phyloP scores from a whole-genome alignment of 2,797 vertebrate genomes.

The Masticophis lateralis region DNA sequence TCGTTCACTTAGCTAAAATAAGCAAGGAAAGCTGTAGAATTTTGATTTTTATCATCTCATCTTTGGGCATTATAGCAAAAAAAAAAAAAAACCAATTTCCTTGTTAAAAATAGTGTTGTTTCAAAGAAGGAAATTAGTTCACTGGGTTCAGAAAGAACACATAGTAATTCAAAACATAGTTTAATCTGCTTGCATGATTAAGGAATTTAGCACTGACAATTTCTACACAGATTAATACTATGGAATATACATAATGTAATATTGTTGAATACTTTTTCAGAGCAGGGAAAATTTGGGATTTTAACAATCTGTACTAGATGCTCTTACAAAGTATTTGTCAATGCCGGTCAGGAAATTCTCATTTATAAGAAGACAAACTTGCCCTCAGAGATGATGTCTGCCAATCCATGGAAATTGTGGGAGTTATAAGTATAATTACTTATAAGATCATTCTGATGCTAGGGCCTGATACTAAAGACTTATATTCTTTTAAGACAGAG shows the following conservation, averaged over 20 bases:
- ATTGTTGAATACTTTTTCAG: neutral
- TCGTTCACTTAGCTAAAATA: neutral
- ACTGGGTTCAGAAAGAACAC: neutral
- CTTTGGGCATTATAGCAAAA: neutral
- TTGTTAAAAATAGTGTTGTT: neutral
- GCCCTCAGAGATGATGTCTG: neutral
- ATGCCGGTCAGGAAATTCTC: neutral
- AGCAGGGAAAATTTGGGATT: neutral
- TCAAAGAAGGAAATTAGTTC: neutral
- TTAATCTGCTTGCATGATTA: neutral
- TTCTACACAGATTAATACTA: neutral
- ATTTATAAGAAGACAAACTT: neutral
- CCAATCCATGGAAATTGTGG: neutral
- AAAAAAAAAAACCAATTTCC: neutral
- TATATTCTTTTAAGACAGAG: neutral
- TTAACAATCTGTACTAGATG: neutral
- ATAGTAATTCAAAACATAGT: neutral
- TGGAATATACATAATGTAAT: neutral
- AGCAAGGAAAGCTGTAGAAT: neutral
- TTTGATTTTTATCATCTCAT: neutral
- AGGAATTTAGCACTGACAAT: neutral
- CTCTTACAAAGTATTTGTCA: neutral
- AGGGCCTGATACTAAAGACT: neutral
- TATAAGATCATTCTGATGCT: neutral
- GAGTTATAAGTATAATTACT: neutral